These are phyloP conservation scores for Nasonia vitripennis DNA, from an alignment of 1,140 invertebrate genomes.

Conservation along the genomic window DNA sequence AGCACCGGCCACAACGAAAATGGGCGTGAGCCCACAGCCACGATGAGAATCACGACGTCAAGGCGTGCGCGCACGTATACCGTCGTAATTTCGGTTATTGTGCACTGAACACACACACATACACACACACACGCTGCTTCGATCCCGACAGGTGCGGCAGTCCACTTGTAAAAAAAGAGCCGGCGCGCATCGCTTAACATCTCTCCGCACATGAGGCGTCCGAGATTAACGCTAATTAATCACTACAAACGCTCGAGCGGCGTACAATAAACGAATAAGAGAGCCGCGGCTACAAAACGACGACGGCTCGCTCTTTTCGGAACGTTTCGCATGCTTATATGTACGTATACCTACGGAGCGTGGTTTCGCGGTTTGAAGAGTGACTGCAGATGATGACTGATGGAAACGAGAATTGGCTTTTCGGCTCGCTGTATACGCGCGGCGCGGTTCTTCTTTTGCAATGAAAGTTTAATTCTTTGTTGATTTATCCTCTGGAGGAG, in stretches of 20 bases:
- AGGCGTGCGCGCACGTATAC: neutral
- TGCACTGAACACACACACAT: neutral
- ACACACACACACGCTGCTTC: neutral
- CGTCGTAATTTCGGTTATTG: neutral
- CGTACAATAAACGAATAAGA: neutral
- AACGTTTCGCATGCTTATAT: neutral
- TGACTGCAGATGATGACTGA: slow-evolving; percentile 41
- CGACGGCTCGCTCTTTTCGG: neutral
- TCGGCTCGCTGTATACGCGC: neutral
- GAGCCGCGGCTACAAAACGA: slow-evolving; percentile 4
- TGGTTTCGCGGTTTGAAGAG: slow-evolving; percentile 30
- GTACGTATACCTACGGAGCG: neutral
- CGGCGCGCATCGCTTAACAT: slow-evolving; percentile 11
- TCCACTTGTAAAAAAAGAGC: neutral
- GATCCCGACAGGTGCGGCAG: slow-evolving; percentile 32
- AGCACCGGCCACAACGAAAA: neutral
- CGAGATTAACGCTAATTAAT: slow-evolving; percentile 36
- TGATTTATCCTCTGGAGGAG: slow-evolving; percentile 39
- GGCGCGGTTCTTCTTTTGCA: slow-evolving; percentile 1
- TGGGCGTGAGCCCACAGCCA: neutral
- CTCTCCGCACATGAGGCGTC: neutral
- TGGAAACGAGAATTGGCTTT: slow-evolving; percentile 37
- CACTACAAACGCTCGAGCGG: neutral
- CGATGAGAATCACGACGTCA: neutral
- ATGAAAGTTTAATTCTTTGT: slow-evolving; percentile 45